Conservation (phyloP, 2,888 invertebrate species). For the Tortricodes alternella region DNA sequence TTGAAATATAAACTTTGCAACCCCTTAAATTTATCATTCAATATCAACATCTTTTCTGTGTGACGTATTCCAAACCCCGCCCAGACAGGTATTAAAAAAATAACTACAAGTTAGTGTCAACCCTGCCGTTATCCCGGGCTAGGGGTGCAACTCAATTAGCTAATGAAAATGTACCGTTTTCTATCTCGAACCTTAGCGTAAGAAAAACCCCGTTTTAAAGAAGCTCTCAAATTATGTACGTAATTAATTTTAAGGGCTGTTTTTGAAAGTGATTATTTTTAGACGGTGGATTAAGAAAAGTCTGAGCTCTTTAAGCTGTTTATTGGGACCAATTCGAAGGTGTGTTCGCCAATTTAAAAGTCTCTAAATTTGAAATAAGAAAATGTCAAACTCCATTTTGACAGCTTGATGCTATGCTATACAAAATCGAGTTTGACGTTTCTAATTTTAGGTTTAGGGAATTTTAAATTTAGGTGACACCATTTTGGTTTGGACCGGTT, state of each 20-base stretch:
- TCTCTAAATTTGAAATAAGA: too few species aligned
- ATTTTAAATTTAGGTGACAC: too few species aligned
- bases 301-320: neutral
- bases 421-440: too few species aligned
- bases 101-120: slow-evolving; percentile 20
- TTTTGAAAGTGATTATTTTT: slow-evolving; percentile 7
- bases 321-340: too few species aligned
- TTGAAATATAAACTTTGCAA: too few species aligned
- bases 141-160: slow-evolving; percentile 70
- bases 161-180: slow-evolving; percentile 70
- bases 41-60: too few species aligned
- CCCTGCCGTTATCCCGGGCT: slow-evolving; percentile 35
- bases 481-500: too few species aligned
- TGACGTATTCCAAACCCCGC: neutral
- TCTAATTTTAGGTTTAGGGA: too few species aligned
- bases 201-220: slow-evolving; percentile 17
- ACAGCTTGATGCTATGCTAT: too few species aligned
- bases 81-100: slow-evolving; percentile 13
- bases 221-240: slow-evolving; percentile 19
- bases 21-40: too few species aligned
- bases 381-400: too few species aligned
- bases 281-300: neutral
- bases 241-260: slow-evolving; percentile 18
- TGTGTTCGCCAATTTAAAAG: too few species aligned
- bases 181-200: slow-evolving; percentile 46